A percentile compares a stretch with the other conserved stretches of the same genome.
Conservation (phyloP, 2,888 invertebrate species). For the Polietes domitor region DNA sequence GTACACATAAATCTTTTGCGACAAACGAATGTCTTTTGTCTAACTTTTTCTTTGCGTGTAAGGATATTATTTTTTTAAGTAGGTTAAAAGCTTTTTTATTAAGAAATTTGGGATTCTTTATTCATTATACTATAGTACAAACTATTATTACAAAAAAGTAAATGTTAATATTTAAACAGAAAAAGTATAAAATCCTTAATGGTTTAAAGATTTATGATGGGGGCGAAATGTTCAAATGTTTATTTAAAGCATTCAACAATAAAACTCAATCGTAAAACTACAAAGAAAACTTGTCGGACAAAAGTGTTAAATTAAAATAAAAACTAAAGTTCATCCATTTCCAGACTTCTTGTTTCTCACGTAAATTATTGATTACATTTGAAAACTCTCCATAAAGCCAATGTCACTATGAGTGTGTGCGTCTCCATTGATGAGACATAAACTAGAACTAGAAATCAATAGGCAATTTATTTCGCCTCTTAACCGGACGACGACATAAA, state of each 20-base stretch:
- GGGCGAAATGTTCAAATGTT: background rate
- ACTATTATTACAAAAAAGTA: too few species aligned
- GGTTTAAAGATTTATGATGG: background rate
- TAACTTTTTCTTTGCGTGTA: too few species aligned
- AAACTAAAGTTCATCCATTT: background rate
- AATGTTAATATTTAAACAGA: too few species aligned
- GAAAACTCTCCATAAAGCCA: background rate
- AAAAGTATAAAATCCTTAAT: too few species aligned
- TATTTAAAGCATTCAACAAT: background rate
- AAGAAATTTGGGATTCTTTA: too few species aligned
- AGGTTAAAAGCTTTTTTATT: too few species aligned
- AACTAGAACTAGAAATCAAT: background rate
- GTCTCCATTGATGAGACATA: background rate
- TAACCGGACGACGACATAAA: constrained; percentile 39
- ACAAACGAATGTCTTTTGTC: too few species aligned
- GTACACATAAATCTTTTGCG: too few species aligned
- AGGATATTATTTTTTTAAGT: too few species aligned
- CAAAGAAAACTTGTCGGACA: too few species aligned
- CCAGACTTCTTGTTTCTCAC: constrained; percentile 40
- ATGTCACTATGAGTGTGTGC: background rate
- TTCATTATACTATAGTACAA: too few species aligned
- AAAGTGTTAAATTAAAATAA: background rate
- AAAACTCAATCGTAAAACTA: background rate
- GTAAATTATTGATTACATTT: constrained; percentile 15
- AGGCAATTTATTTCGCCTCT: constrained; percentile 12